These are phyloP conservation scores for Ypsolopha scabrella DNA, from an alignment of 2,888 invertebrate species.

Conservation along the genomic window DNA sequence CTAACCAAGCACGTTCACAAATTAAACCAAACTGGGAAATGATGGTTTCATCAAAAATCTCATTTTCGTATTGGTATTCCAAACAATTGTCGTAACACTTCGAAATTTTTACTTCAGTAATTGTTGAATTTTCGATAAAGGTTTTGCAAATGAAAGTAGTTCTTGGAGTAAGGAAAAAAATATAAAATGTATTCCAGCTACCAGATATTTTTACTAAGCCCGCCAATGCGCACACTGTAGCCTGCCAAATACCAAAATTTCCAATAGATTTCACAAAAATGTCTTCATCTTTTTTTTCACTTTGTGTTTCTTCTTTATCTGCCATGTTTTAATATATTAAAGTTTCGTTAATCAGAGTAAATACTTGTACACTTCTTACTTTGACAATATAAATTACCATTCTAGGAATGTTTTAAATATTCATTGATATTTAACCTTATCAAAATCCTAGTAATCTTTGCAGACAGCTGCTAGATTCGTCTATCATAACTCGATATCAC, in stretches of 20 bases:
- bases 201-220: slow-evolving; percentile 21
- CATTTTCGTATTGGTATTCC: slow-evolving; percentile 24
- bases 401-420: too few relatives aligned
- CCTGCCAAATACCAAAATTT: slow-evolving; percentile 33
- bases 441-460: too few relatives aligned
- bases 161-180: slow-evolving; percentile 31
- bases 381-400: too few relatives aligned
- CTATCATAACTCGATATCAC: too few relatives aligned
- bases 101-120: slow-evolving; percentile 17
- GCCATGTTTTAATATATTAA: not conserved
- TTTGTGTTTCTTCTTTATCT: slow-evolving; percentile 4
- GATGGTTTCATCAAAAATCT: slow-evolving; percentile 25
- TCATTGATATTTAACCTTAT: too few relatives aligned
- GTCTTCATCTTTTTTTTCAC: slow-evolving; percentile 22
- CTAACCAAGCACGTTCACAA: slow-evolving; percentile 33
- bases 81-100: slow-evolving; percentile 33
- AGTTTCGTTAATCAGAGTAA: not conserved
- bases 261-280: slow-evolving; percentile 37
- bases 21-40: slow-evolving; percentile 32
- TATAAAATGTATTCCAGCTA: slow-evolving; percentile 26
- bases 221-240: slow-evolving; percentile 16
- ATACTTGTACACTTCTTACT: too few relatives aligned
- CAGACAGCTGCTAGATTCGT: too few relatives aligned
- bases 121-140: slow-evolving; percentile 17
- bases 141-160: slow-evolving; percentile 28